These are phyloP conservation scores for Stigmatopora nigra DNA, from an alignment of 2,113 vertebrate genomes.

Conservation along the genomic window DNA sequence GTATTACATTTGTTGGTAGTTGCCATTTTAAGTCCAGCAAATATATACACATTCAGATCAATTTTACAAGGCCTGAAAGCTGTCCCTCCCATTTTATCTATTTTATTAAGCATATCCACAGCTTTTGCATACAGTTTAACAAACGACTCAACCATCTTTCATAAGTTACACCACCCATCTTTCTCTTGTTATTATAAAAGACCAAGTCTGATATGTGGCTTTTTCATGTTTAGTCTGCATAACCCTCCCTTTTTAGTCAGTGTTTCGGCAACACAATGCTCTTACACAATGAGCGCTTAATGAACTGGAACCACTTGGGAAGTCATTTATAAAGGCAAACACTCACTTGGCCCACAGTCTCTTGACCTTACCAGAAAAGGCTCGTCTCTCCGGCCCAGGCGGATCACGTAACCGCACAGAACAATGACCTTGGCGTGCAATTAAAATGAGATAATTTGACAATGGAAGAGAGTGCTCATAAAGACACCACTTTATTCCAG, in stretches of 20 bases:
- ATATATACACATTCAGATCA: no score
- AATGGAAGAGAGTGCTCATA: neutral
- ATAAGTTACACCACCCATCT: neutral
- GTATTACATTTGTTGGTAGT: no score
- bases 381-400: neutral
- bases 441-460: neutral
- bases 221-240: neutral
- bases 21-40: no score
- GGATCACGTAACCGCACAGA: neutral
- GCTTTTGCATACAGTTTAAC: neutral
- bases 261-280: conserved; percentile 1
- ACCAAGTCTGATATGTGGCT: no score
- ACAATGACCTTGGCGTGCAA: neutral
- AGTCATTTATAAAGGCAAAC: conserved; percentile 7
- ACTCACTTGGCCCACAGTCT: neutral
- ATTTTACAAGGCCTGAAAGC: neutral
- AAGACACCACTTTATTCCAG: neutral
- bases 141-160: neutral
- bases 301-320: conserved; percentile 6
- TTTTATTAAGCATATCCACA: neutral
- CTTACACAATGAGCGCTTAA: conserved; percentile 9
- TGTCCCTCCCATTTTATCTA: neutral
- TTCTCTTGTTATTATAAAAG: neutral
- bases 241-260: conserved; percentile 6
- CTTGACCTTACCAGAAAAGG: no score